A percentile compares a stretch with the other conserved stretches of the same genome.
Conservation (phyloP, 2,113 vertebrate species). For the Candoia aspera region DNA sequence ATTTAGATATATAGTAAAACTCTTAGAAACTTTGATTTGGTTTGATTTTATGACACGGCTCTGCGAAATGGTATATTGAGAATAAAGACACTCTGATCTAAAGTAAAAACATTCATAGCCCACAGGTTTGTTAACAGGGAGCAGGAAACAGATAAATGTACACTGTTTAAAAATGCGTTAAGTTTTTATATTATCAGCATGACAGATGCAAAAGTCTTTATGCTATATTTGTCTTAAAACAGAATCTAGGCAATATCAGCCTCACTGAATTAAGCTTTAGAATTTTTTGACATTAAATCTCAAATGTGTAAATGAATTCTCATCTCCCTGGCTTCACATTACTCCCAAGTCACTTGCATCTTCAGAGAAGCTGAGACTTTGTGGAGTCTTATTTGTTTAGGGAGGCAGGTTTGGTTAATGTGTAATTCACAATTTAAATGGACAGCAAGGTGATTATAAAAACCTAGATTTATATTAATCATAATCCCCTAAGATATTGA, state of each 20-base stretch:
- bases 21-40: background rate
- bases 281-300: background rate
- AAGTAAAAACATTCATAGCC: background rate
- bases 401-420: background rate
- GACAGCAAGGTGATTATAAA: conserved; percentile 73
- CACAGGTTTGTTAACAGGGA: background rate
- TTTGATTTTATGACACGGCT: background rate
- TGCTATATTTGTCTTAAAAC: background rate
- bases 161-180: background rate
- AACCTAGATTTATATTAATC: conserved; percentile 86
- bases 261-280: background rate
- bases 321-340: background rate
- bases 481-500: conserved; percentile 82
- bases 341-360: conserved; percentile 2
- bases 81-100: background rate
- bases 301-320: background rate
- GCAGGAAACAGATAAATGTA: background rate
- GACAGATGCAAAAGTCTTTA: background rate
- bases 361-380: conserved; percentile 20
- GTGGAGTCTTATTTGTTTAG: background rate
- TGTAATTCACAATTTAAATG: conserved; percentile 71
- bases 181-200: background rate
- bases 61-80: background rate
- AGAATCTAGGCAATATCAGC: background rate
- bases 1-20: background rate